phyloP scores from a whole-genome alignment of 2,888 invertebrate species.

The Diarsia dahlii region DNA sequence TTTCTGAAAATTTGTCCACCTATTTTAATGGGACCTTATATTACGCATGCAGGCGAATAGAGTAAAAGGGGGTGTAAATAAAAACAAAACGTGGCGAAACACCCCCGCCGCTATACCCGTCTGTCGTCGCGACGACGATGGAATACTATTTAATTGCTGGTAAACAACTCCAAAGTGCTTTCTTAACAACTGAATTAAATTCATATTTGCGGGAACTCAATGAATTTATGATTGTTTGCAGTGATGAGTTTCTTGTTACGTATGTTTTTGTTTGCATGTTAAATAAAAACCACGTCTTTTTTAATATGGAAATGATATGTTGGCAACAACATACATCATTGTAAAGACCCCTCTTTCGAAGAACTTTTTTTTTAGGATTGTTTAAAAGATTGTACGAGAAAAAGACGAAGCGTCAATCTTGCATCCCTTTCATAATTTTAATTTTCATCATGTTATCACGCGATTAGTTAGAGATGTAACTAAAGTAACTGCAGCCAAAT shows the following conservation, averaged over 20 bases:
- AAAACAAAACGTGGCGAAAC: neutral
- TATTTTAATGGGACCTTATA: too few species aligned
- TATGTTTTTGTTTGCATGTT: neutral
- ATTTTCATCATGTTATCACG: neutral
- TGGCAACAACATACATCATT: too few species aligned
- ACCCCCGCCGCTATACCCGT: too few species aligned
- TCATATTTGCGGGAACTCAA: slow-evolving; percentile 10
- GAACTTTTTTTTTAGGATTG: neutral
- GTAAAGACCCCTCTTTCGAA: too few species aligned
- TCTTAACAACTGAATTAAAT: slow-evolving; percentile 27
- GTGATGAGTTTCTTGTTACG: neutral
- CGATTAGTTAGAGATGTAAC: neutral
- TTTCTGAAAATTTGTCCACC: too few species aligned
- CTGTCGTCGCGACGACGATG: neutral
- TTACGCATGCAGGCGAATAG: neutral
- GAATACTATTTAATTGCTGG: slow-evolving; percentile 53
- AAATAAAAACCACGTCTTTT: neutral
- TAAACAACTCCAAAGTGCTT: slow-evolving; percentile 60
- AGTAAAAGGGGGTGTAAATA: neutral
- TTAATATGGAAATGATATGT: too few species aligned
- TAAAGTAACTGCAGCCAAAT: neutral
- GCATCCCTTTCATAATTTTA: neutral
- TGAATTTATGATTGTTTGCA: neutral
- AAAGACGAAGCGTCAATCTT: neutral
- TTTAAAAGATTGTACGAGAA: neutral